These are phyloP conservation scores for Drosophila bipectinata DNA, from an alignment of 1,140 invertebrate genomes.

Conservation along the genomic window DNA sequence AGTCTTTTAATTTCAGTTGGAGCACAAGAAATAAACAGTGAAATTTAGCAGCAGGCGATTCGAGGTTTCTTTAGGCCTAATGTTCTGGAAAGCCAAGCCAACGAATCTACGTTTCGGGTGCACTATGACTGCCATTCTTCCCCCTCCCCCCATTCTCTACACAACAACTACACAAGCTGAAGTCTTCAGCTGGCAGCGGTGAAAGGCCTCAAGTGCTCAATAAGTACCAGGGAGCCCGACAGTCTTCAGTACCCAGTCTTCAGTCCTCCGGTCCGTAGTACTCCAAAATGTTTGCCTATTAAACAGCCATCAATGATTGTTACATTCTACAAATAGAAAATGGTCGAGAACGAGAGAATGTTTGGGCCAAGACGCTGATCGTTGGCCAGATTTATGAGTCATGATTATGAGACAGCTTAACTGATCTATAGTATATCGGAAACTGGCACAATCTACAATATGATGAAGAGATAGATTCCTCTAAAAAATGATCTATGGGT, in stretches of 20 bases:
- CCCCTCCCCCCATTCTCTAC: neutral
- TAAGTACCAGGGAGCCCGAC: slow-evolving; percentile 57
- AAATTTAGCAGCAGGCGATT: slow-evolving; percentile 77
- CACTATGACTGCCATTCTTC: slow-evolving; percentile 1
- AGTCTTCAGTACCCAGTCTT: neutral
- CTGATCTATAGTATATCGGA: slow-evolving; percentile 8
- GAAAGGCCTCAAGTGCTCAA: slow-evolving; percentile 59
- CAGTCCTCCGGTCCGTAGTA: slow-evolving; percentile 9
- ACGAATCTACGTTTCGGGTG: slow-evolving; percentile 17
- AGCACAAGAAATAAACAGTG: slow-evolving; percentile 78
- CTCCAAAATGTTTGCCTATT: slow-evolving; percentile 61
- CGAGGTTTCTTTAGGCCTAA: slow-evolving; percentile 49
- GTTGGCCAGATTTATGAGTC: slow-evolving; percentile 31
- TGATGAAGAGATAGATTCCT: slow-evolving; percentile 17
- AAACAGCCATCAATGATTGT: slow-evolving; percentile 63
- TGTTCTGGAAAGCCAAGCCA: slow-evolving; percentile 47
- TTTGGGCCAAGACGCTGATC: slow-evolving; percentile 2
- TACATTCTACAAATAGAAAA: slow-evolving; percentile 68
- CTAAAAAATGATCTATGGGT: neutral
- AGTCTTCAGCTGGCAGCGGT: slow-evolving; percentile 31
- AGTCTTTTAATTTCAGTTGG: slow-evolving; percentile 80
- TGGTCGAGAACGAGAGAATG: slow-evolving; percentile 17
- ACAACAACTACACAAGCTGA: neutral
- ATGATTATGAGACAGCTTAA: slow-evolving; percentile 2
- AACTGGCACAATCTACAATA: slow-evolving; percentile 16